A percentile compares a stretch with the other conserved stretches of the same genome.
These are phyloP conservation scores for Apis dorsata DNA, from an alignment of 1,140 invertebrate species.

Conservation along the genomic window DNA sequence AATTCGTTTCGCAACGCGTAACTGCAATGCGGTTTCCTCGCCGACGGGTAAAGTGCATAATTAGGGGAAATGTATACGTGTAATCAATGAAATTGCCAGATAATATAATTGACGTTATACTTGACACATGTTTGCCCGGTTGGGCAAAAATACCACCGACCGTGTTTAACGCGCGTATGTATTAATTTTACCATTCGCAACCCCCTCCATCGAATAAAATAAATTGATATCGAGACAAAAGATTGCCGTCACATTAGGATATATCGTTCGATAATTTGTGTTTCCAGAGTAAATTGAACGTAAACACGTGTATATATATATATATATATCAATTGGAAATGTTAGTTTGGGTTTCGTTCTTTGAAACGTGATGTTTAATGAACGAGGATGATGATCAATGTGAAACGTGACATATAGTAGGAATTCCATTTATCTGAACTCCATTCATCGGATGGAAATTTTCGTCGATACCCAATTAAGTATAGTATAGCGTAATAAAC, in stretches of 20 bases:
- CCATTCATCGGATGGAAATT: no score
- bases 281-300: no score
- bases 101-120: conserved; percentile 41
- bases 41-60: conserved; percentile 45
- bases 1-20: conserved; percentile 39
- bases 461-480: no score
- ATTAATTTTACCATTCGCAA: not conserved
- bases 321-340: no score
- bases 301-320: no score
- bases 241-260: not conserved
- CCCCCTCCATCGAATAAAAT: not conserved
- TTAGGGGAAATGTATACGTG: conserved; percentile 38
- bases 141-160: not conserved
- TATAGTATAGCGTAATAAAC: no score
- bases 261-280: no score
- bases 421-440: no score
- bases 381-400: no score
- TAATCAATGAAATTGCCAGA: conserved; percentile 49
- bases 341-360: no score
- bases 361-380: no score
- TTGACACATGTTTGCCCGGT: conserved; percentile 41
- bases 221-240: not conserved
- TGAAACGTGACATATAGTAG: no score
- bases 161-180: not conserved
- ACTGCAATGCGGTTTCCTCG: conserved; percentile 42